A percentile compares a stretch with the other conserved stretches of the same genome.
phyloP scores from a whole-genome alignment of 2,113 vertebrate genomes.

The Vulpes ferrilata region DNA sequence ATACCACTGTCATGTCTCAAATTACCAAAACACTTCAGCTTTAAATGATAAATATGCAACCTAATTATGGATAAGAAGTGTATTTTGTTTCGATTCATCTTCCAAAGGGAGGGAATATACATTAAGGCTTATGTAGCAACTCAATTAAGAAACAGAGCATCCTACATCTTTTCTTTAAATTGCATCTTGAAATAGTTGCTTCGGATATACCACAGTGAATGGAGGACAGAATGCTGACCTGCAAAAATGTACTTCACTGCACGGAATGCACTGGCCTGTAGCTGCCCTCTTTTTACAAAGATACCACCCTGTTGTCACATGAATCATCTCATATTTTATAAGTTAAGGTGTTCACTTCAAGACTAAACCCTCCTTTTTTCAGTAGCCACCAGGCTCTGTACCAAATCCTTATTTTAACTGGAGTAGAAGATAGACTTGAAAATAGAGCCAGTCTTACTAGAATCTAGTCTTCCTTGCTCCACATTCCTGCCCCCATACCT shows the following conservation, averaged over 20 bases:
- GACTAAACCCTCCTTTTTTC: neutral
- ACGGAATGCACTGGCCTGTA: neutral
- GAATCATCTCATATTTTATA: neutral
- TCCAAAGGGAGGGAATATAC: neutral
- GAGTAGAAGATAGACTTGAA: neutral
- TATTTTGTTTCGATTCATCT: slow-evolving; percentile 5
- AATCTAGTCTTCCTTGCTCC: neutral
- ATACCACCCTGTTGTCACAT: neutral
- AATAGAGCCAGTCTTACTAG: neutral
- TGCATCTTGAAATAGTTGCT: neutral
- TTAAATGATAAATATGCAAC: neutral
- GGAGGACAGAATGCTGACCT: neutral
- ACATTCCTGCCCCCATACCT: neutral
- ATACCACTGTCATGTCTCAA: neutral
- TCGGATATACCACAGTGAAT: neutral
- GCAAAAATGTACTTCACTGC: neutral
- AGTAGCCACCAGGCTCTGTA: neutral
- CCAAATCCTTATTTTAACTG: neutral
- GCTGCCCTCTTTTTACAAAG: neutral
- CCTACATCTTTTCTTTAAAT: neutral
- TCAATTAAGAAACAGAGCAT: neutral
- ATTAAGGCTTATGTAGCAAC: neutral
- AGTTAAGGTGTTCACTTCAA: neutral
- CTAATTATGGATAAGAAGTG: neutral
- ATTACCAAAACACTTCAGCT: neutral